Evolutionary conservation across 2,888 invertebrate genomes (phyloP).

Genomic region (Diarsia mendica): DNA sequence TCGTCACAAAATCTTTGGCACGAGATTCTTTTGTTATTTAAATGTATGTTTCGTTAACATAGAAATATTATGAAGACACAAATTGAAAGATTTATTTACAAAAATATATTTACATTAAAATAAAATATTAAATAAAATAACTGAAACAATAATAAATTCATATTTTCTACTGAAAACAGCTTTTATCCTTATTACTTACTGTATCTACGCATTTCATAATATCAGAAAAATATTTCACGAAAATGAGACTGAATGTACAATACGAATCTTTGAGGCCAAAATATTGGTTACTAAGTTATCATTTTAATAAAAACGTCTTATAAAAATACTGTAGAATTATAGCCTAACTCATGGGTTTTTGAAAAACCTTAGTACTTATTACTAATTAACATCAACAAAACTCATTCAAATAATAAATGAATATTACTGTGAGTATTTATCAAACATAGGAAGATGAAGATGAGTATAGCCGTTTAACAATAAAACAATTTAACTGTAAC

Average conservation of each 20-base stretch:
- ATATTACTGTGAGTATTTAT: constrained; percentile 61
- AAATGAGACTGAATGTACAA: constrained; percentile 33
- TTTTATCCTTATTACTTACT: constrained; percentile 22
- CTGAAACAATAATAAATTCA: constrained; percentile 45
- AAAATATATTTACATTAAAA: constrained; percentile 60
- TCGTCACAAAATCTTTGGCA: constrained; percentile 70
- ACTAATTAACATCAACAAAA: constrained; percentile 59
- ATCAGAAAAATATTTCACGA: constrained; percentile 28
- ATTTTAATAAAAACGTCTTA: constrained; percentile 52
- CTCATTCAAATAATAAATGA: constrained; percentile 56
- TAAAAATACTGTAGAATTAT: constrained; percentile 60
- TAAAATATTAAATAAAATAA: constrained; percentile 55
- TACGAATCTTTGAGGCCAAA: constrained; percentile 38
- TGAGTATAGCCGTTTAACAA: constrained; percentile 32
- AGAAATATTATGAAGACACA: constrained; percentile 42
- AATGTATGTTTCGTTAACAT: constrained; percentile 42
- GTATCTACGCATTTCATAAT: constrained; percentile 26
- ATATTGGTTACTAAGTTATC: constrained; percentile 35
- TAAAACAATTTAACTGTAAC: constrained; percentile 47
- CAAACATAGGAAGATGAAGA: constrained; percentile 30
- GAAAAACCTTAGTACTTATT: constrained; percentile 41
- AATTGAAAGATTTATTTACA: constrained; percentile 59
- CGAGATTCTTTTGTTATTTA: constrained; percentile 60
- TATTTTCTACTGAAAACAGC: constrained; percentile 33
- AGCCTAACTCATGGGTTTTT: constrained; percentile 44